These are phyloP conservation scores for Subacronicta megacephala DNA, from an alignment of 2,888 invertebrate species.

Conservation along the genomic window DNA sequence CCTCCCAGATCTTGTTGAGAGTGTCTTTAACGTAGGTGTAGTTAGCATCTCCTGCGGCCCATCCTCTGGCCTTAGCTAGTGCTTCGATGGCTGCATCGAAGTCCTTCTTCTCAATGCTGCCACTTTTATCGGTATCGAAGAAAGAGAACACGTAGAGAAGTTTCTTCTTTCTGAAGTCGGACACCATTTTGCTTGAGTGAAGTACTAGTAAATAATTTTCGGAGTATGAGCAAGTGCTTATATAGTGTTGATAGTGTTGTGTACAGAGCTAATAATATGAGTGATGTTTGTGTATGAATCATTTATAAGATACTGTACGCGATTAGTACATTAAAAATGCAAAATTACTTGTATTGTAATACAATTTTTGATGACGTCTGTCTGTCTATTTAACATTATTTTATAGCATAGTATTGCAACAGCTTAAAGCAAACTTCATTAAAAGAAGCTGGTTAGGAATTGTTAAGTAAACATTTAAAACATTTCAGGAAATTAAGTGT, in stretches of 20 bases:
- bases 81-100: conserved; percentile 96
- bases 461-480: too few species aligned
- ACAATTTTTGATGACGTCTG: background rate
- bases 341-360: conserved; percentile 5
- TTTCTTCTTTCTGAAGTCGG: conserved; percentile 97
- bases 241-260: conserved; percentile 40
- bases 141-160: conserved; percentile 96
- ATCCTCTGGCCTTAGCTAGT: conserved; percentile 94
- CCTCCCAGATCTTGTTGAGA: conserved; percentile 95
- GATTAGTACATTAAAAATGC: conserved; percentile 41
- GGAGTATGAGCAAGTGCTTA: conserved; percentile 28
- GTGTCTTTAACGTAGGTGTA: conserved; percentile 93
- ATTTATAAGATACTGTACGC: conserved; percentile 42
- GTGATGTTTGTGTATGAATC: conserved; percentile 48
- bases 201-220: conserved; percentile 29
- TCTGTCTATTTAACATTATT: conserved; percentile 12
- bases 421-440: too few species aligned
- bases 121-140: conserved; percentile 97
- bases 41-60: conserved; percentile 93
- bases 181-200: conserved; percentile 89
- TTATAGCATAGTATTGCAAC: too few species aligned
- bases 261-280: conserved; percentile 19
- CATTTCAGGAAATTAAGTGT: too few species aligned
- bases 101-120: conserved; percentile 96
- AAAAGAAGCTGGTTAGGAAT: too few species aligned